Conservation (phyloP, 2,797 vertebrate species). For the Centroberyx gerrardi region DNA sequence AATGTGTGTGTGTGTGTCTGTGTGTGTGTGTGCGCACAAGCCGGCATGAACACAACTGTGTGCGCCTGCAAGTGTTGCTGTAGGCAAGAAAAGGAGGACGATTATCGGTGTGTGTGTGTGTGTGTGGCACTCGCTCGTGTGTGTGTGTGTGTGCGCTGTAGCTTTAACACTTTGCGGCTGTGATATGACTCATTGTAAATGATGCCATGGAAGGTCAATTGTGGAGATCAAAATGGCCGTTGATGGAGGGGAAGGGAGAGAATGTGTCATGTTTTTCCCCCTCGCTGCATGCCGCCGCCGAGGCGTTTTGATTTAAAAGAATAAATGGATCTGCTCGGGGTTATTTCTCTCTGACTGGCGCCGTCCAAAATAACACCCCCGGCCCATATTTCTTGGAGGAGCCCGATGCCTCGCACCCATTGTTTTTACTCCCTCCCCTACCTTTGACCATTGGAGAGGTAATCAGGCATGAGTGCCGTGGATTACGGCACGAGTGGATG, state of each 20-base stretch:
- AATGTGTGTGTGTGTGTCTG: conserved; percentile 44
- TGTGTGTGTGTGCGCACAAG: conserved; percentile 28
- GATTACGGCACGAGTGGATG: conserved; percentile 86
- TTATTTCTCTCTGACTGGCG: conserved; percentile 80
- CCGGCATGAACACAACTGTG: conserved; percentile 33
- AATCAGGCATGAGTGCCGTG: conserved; percentile 85
- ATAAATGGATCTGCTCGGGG: conserved; percentile 80
- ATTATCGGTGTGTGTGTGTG: conserved; percentile 66
- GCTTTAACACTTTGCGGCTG: conserved; percentile 85
- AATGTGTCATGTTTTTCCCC: conserved; percentile 79
- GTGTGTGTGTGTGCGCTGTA: conserved; percentile 53
- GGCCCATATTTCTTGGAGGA: conserved; percentile 80
- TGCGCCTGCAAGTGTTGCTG: conserved; percentile 23
- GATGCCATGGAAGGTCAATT: conserved; percentile 89
- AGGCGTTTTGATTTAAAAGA: conserved; percentile 80
- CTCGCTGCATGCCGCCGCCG: conserved; percentile 63
- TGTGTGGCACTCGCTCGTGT: conserved; percentile 15
- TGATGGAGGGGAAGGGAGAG: conserved; percentile 79
- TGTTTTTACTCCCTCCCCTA: conserved; percentile 84
- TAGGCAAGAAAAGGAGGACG: conserved; percentile 47
- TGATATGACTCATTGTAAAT: conserved; percentile 89
- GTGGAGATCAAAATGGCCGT: conserved; percentile 87
- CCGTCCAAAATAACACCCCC: conserved; percentile 78
- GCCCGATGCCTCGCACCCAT: conserved; percentile 79
- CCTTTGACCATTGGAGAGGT: conserved; percentile 86